Percentiles rank a stretch among this genome's conserved stretches.
These are phyloP conservation scores for Anolis carolinensis DNA, from an alignment of 2,113 vertebrate genomes.

Conservation along the genomic window DNA sequence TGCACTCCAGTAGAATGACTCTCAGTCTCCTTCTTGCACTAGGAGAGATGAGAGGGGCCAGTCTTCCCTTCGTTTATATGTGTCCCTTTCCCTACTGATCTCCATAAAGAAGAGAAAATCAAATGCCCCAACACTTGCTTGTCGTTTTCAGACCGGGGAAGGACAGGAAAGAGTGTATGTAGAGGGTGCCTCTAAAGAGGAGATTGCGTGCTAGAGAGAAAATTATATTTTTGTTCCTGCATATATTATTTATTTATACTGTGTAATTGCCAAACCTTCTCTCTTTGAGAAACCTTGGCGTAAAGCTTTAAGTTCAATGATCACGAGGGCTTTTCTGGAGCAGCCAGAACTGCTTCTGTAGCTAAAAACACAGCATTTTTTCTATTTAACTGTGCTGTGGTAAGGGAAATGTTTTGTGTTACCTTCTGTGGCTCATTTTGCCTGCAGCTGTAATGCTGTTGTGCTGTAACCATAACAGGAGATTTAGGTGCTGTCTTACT, in stretches of 20 bases:
- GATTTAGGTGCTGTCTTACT: neutral
- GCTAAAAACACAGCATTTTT: neutral
- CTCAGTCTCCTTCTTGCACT: slow-evolving; percentile 2
- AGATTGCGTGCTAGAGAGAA: neutral
- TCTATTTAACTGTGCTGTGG: neutral
- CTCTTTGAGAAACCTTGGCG: neutral
- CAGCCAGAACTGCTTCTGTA: slow-evolving; percentile 17
- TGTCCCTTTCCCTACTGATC: neutral
- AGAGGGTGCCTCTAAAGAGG: neutral
- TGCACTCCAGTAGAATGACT: neutral
- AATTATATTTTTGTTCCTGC: slow-evolving; percentile 38
- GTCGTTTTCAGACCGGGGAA: neutral
- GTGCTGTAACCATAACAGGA: neutral
- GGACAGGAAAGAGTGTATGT: neutral
- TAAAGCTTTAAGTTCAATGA: slow-evolving; percentile 32
- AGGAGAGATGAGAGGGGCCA: neutral
- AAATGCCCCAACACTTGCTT: neutral
- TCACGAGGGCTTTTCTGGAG: slow-evolving; percentile 26
- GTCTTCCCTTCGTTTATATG: slow-evolving; percentile 21
- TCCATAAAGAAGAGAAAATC: neutral
- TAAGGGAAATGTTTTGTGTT: neutral
- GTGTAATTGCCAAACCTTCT: slow-evolving; percentile 10
- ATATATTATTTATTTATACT: slow-evolving; percentile 40
- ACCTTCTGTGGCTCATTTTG: neutral
- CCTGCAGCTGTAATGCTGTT: neutral